Evolutionary conservation across 2,797 vertebrate genomes (phyloP).

Genomic region (Gallirallus australis): DNA sequence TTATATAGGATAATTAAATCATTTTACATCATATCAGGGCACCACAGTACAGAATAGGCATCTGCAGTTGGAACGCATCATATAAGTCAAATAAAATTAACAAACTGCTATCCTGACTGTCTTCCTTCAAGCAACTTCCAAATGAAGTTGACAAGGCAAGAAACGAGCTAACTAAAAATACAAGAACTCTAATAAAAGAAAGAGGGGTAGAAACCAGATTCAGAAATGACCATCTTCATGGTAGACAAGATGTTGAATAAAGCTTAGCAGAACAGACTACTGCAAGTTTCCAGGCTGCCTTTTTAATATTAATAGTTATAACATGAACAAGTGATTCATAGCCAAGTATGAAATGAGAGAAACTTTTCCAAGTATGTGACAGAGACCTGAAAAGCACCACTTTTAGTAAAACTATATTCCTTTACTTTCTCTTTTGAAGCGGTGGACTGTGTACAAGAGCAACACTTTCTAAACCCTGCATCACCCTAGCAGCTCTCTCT

Average conservation of each 20-base stretch:
- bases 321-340: slow-evolving; percentile 34
- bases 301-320: slow-evolving; percentile 52
- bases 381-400: not conserved
- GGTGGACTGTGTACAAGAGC: not conserved
- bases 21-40: not conserved
- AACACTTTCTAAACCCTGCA: not conserved
- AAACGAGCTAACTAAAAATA: not conserved
- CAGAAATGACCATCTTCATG: not conserved
- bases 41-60: not conserved
- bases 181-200: not conserved
- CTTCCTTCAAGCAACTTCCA: not conserved
- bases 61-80: not conserved
- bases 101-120: not conserved
- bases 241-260: not conserved
- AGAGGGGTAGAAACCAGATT: not conserved
- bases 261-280: not conserved
- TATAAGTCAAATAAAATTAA: not conserved
- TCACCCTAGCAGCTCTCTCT: not conserved
- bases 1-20: not conserved
- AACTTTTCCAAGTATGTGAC: slow-evolving; percentile 35
- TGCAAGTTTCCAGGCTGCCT: slow-evolving; percentile 15
- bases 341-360: slow-evolving; percentile 44
- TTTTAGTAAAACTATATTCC: not conserved
- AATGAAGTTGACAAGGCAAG: not conserved
- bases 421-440: slow-evolving; percentile 3